These are phyloP conservation scores for Anoura caudifer DNA, from an alignment of 2,113 vertebrate genomes.

Conservation along the genomic window DNA sequence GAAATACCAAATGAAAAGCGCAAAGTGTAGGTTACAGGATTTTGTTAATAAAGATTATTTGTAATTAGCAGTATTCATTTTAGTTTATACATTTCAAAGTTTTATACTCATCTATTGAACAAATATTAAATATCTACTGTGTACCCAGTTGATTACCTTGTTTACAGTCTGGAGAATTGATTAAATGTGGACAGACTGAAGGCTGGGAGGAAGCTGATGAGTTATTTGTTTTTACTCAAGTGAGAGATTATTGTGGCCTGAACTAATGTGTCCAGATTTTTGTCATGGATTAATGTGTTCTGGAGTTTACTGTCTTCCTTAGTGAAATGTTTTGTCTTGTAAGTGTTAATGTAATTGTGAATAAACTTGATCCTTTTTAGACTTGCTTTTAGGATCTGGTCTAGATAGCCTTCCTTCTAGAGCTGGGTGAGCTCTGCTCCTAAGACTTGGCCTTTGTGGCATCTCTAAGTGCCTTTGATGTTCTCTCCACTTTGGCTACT, in stretches of 20 bases:
- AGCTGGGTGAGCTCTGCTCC: neutral
- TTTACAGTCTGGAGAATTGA: neutral
- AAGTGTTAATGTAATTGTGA: neutral
- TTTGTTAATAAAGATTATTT: conserved; percentile 6
- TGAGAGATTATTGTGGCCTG: neutral
- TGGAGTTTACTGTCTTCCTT: neutral
- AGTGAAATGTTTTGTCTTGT: neutral
- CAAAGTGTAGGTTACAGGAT: neutral
- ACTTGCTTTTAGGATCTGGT: neutral
- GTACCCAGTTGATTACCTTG: neutral
- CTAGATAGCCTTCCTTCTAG: neutral
- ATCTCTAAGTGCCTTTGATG: neutral
- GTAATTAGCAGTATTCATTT: neutral
- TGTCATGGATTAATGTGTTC: neutral
- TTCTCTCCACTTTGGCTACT: neutral
- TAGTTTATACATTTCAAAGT: neutral
- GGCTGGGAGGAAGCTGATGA: neutral
- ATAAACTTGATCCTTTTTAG: neutral
- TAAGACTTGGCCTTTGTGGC: neutral
- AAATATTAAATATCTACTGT: neutral
- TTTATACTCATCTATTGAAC: neutral
- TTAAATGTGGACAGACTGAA: neutral
- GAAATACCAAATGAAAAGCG: neutral
- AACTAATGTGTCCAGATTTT: neutral
- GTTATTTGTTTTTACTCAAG: neutral